Evolutionary conservation across 1,140 invertebrate genomes (phyloP).

Genomic region (Drosophila yakuba): DNA sequence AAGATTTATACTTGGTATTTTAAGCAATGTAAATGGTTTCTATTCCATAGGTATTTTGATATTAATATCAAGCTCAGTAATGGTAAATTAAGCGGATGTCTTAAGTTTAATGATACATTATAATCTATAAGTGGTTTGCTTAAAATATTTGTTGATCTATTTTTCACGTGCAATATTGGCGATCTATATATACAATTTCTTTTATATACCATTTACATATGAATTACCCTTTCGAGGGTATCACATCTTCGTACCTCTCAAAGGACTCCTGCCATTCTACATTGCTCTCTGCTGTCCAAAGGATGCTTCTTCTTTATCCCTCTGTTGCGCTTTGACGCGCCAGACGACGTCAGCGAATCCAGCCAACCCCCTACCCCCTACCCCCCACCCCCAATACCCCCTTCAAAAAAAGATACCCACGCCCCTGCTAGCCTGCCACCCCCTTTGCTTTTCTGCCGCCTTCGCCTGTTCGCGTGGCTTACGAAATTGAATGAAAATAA

Average conservation of each 20-base stretch:
- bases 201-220: too few relatives aligned
- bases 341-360: conserved; percentile 17
- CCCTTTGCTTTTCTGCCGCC: background rate
- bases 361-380: background rate
- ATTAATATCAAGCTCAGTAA: too few relatives aligned
- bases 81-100: too few relatives aligned
- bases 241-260: background rate
- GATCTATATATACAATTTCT: too few relatives aligned
- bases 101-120: too few relatives aligned
- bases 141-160: too few relatives aligned
- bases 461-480: conserved; percentile 55
- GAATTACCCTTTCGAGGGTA: background rate
- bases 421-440: background rate
- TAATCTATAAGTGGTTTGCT: too few relatives aligned
- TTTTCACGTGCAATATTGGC: too few relatives aligned
- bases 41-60: too few relatives aligned
- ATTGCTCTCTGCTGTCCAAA: conserved; percentile 23
- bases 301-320: conserved; percentile 27
- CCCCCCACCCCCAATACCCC: background rate
- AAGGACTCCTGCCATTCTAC: background rate
- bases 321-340: conserved; percentile 53
- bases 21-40: too few relatives aligned
- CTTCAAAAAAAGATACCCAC: background rate
- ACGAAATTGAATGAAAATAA: conserved; percentile 77
- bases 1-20: too few relatives aligned